Conservation (phyloP, 2,113 vertebrate species). For the Pelmatolapia mariae region DNA sequence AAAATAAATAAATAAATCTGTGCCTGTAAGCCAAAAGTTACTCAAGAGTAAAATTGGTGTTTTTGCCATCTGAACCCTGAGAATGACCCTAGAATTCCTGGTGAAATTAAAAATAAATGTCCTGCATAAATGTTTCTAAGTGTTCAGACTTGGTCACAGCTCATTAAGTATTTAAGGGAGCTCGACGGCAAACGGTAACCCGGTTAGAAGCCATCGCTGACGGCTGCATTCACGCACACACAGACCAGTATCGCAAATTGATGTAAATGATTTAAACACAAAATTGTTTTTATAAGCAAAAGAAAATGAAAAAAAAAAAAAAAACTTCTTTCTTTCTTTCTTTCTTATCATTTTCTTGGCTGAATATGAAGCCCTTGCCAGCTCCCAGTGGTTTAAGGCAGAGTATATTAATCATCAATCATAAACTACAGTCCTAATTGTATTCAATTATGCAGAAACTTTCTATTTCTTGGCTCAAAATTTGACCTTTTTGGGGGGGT, state of each 20-base stretch:
- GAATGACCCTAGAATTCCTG: neutral
- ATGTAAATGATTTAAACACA: neutral
- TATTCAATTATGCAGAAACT: neutral
- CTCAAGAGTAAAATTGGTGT: neutral
- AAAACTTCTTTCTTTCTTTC: neutral
- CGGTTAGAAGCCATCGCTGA: neutral
- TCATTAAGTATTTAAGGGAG: neutral
- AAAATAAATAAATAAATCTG: neutral
- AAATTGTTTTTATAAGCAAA: neutral
- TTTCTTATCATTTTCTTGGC: neutral
- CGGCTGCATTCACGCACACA: neutral
- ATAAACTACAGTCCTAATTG: neutral
- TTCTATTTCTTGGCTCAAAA: neutral
- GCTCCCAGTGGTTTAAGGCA: neutral
- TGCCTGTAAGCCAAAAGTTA: neutral
- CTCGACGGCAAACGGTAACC: neutral
- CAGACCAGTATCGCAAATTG: neutral
- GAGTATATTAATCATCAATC: neutral
- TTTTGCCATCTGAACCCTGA: neutral
- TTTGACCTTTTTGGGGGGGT: neutral
- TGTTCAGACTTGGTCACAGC: neutral
- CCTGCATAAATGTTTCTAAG: neutral
- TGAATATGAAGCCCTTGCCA: neutral
- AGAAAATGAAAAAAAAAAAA: neutral
- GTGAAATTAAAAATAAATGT: conserved; percentile 6